Evolutionary conservation across 2,113 vertebrate genomes (phyloP), one percentile per base, ranked within the genome.

Genomic region (Rhagologus leucostigma): DNA sequence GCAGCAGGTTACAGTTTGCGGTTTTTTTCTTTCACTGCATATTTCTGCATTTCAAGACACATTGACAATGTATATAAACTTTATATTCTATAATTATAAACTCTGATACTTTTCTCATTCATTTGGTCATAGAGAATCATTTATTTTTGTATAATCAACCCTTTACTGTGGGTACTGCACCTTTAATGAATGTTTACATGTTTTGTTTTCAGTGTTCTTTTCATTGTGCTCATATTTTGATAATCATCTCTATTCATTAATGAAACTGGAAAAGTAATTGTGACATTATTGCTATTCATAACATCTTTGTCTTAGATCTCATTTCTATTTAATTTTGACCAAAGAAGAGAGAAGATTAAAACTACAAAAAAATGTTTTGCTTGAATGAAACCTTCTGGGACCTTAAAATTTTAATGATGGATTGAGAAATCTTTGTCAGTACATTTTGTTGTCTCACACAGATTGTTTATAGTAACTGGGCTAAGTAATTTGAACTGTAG

Each of bases 101-200:
- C 35, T 75, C 41, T 62, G 46, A 24, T 92, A 84, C 17, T 93
- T 79, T 88, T 90, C 35, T 93, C 95, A 97, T 96, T 95, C 97
- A 97, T 97, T 96, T 93, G 83, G 65, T 97, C 97, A 95, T 95
- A 95, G 46, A 94, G 50, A 86, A 87, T 56, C 37, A 86, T 95
- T 82, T 74, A 41, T 41, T 65, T 33, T 93, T 89, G 21, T 93
- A 70, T 65, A 95, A 62, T 86, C 91, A 95, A 91, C 94, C 94
- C 94, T 97, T 96, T 96, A 91, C 87, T 76, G 92, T 97, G 97
- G 92, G 95, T 97, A 98, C 97, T 98, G 97, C 97, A 98, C 97
- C 97, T 98, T 98, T 98, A 97, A 94, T 97, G 92, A 96, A 90
- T 67, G 11, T 41, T 71, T 67, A 33, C 64, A 23, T 70, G 33